phyloP scores from a whole-genome alignment of 2,888 invertebrate genomes.

The Syrphus vitripennis region DNA sequence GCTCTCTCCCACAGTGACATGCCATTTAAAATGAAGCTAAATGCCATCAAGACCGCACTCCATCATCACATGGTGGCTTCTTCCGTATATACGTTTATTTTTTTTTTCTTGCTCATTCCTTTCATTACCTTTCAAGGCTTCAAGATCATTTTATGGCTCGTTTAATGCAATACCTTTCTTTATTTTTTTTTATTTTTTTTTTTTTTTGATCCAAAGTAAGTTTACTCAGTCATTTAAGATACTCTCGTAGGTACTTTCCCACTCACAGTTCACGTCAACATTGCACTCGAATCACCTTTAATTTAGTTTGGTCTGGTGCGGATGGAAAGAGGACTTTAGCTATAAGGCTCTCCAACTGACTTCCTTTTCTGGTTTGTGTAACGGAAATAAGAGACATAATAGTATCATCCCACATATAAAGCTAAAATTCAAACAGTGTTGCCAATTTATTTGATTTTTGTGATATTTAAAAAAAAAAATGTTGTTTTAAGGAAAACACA shows the following conservation, averaged over 20 bases:
- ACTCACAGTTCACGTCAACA: conserved; percentile 16
- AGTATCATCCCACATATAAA: background rate
- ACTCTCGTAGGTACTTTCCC: background rate
- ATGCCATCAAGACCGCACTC: conserved; percentile 5
- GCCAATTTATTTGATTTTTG: background rate
- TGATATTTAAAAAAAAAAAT: too few species aligned
- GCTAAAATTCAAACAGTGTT: background rate
- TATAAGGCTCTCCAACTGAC: background rate
- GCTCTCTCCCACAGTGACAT: background rate
- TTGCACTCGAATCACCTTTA: conserved; percentile 33
- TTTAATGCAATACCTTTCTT: conserved; percentile 3
- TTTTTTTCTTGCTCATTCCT: background rate
- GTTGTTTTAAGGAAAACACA: too few species aligned
- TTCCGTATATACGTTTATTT: background rate
- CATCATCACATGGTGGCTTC: background rate
- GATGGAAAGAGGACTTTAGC: background rate
- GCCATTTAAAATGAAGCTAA: conserved; percentile 21
- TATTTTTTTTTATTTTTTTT: background rate
- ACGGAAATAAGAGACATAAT: background rate
- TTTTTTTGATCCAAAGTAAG: background rate
- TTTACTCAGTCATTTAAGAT: conserved; percentile 9
- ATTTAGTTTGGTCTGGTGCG: background rate
- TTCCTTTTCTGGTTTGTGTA: conserved; percentile 10
- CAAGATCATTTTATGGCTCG: conserved; percentile 13
- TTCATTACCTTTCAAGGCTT: conserved; percentile 22